Conservation (phyloP, 1,140 invertebrate species). For the Helicoverpa armigera region DNA sequence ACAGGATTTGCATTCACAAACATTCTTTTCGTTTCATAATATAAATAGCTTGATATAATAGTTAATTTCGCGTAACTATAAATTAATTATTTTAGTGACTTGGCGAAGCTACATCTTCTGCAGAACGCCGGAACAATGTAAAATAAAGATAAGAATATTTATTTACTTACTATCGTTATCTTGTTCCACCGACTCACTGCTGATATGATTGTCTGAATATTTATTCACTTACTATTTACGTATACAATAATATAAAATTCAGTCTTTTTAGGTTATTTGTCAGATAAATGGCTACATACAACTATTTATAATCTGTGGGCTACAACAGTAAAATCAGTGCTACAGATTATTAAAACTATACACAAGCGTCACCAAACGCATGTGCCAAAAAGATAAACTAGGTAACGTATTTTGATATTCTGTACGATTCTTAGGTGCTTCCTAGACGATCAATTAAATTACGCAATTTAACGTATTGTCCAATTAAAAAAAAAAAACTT, state of each 20-base stretch:
- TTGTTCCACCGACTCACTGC: constrained; percentile 4
- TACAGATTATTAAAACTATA: constrained; percentile 10
- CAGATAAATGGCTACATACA: constrained; percentile 51
- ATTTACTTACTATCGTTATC: constrained; percentile 26
- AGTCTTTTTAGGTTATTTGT: constrained; percentile 70
- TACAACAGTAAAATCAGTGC: no score
- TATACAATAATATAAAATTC: constrained; percentile 68
- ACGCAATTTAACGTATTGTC: no score
- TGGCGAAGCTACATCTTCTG: constrained; percentile 20
- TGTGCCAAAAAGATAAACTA: background rate
- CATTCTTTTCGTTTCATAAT: no score
- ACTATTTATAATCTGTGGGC: background rate
- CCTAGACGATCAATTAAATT: no score
- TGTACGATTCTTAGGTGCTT: no score
- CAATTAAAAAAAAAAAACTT: no score
- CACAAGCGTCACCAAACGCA: background rate
- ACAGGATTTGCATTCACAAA: no score
- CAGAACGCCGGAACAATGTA: constrained; percentile 16
- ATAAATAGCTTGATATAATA: background rate
- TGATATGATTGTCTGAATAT: constrained; percentile 37
- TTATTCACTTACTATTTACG: constrained; percentile 53
- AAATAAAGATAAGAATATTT: background rate
- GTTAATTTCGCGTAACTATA: constrained; percentile 11
- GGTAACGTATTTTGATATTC: background rate
- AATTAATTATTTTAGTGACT: constrained; percentile 32